Conservation (phyloP, 2,113 vertebrate species). For the Tringa solitaria region DNA sequence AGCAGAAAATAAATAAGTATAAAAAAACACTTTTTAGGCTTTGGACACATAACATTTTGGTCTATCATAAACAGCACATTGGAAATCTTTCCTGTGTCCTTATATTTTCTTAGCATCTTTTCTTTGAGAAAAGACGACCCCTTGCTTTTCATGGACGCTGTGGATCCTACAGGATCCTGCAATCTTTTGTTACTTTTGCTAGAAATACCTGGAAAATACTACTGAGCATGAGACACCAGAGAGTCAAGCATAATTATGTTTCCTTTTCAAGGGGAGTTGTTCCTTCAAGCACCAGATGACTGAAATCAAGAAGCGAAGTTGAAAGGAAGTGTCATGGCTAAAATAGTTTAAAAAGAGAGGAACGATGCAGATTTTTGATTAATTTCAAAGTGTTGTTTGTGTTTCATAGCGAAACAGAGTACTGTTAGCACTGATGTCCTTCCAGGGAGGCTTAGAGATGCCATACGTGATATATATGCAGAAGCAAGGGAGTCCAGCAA, state of each 20-base stretch:
- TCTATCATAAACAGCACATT: not conserved
- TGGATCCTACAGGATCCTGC: not conserved
- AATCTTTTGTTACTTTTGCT: not conserved
- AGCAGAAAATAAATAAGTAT: not conserved
- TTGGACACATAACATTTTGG: not conserved
- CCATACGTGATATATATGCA: accelerated
- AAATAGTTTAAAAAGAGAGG: not conserved
- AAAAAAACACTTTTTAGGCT: not conserved
- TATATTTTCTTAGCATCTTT: not conserved
- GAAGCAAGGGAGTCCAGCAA: not conserved
- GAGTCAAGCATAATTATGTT: not conserved
- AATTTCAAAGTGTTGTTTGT: not conserved
- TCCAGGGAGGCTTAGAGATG: not conserved
- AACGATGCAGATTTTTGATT: not conserved
- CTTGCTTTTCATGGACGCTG: not conserved
- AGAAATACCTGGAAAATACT: not conserved
- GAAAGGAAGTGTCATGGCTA: not conserved
- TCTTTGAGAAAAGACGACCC: not conserved
- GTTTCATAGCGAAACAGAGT: not conserved
- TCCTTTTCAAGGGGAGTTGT: not conserved
- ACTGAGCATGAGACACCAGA: not conserved
- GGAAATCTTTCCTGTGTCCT: not conserved
- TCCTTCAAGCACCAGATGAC: not conserved
- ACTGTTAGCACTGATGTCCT: accelerated
- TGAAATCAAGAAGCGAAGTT: not conserved